phyloP scores from a whole-genome alignment of 2,113 vertebrate genomes.

The Scytalopus superciliaris region DNA sequence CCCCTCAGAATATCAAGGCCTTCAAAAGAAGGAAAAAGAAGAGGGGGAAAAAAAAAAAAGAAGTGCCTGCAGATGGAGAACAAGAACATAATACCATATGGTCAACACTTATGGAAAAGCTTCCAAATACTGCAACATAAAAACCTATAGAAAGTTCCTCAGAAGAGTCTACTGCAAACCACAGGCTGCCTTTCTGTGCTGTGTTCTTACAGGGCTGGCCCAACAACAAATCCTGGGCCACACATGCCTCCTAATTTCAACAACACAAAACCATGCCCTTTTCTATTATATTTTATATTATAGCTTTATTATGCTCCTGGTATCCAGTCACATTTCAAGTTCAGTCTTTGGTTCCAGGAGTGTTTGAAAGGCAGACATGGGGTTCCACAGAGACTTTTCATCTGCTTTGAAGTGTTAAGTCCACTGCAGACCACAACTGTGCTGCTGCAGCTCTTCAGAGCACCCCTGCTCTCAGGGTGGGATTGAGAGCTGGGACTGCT shows the following conservation, averaged over 20 bases:
- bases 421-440: not conserved
- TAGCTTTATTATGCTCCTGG: not conserved
- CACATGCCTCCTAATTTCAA: accelerated
- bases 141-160: not conserved
- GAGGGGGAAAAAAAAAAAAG: not conserved
- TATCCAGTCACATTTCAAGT: not conserved
- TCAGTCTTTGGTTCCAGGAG: not conserved
- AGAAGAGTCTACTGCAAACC: not conserved
- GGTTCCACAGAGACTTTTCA: not conserved
- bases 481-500: not conserved
- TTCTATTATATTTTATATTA: not conserved
- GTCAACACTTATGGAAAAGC: not conserved
- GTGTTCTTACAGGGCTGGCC: not conserved
- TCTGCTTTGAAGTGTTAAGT: not conserved
- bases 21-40: not conserved
- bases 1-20: not conserved
- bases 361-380: not conserved
- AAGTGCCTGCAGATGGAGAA: not conserved
- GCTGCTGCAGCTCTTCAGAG: not conserved
- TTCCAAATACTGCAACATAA: not conserved
- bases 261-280: not conserved
- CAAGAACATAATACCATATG: not conserved
- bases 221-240: not conserved
- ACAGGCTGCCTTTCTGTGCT: not conserved
- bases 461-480: not conserved